Base-by-base conservation (phyloP, 2,888 invertebrate species). In the Agonum fuliginosum region DNA sequence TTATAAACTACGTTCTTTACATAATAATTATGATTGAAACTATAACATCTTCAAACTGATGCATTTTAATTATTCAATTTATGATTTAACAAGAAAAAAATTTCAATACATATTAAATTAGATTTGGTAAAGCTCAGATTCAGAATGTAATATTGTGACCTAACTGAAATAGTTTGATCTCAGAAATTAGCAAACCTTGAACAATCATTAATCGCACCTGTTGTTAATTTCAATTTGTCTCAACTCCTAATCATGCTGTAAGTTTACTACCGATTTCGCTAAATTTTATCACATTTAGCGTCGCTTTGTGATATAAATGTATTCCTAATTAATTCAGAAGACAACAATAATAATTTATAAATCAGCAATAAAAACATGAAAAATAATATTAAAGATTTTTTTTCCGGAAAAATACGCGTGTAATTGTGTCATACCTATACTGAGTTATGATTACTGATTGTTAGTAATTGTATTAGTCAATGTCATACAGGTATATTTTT, bases 171-270 rank as follows among this genome's bases (percentile, higher is more conserved):
- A 46, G 46, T 46, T 46, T 46, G 17, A 46, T 17, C 17, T 46
- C 17, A 46, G 58, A 30, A 12, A 62, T 62, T 62, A 62, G 58
- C 10, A 30, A 62, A 62, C 58, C 58, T 62, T 62, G 58, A 62
- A 62, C 58, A 62, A 27, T 62, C 58, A 17, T 62, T 62, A 62
- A 62, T 62, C 8, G 58, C 58, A 62, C 30, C 30, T 62, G 58
- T 27, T 62, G 58, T 62, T 27, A 62, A 30, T 62, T 30, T 12
- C 37, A 37, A 37, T 37, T 37, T 8, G 37, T 37, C 3, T 37
- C 37, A 37, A 37, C 12, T 37, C 1, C 37, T 1, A n/a, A 6
- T 37, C 37, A 37, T 37, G 37, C 3, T 12, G 1, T n/a, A 37
- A 37, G 37, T 37, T 37, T 37, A 37, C 12, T 37, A 1, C 12